Conservation (phyloP, 2,888 invertebrate species). For the Microctonus hyperodae region DNA sequence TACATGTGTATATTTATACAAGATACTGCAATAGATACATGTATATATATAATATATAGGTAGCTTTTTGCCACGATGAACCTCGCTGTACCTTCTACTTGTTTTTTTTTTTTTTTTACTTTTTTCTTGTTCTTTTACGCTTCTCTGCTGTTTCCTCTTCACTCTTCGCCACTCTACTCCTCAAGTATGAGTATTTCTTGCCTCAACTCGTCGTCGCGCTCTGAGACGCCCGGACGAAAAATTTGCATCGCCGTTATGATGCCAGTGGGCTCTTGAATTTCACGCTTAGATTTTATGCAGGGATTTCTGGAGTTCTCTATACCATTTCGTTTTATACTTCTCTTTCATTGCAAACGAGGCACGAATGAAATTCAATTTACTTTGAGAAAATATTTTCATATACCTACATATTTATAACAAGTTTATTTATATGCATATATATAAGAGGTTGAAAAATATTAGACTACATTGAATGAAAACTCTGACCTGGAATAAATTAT, state of each 20-base stretch:
- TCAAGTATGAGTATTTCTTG: background rate
- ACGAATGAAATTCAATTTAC: background rate
- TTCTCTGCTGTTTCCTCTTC: background rate
- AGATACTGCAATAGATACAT: no score
- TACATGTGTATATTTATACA: no score
- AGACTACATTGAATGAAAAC: no score
- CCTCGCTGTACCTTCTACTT: background rate
- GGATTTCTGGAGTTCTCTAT: background rate
- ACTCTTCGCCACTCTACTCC: background rate
- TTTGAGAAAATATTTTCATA: background rate
- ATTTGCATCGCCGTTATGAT: conserved; percentile 27
- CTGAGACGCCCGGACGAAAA: conserved; percentile 21
- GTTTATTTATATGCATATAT: no score
- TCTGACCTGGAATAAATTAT: no score
- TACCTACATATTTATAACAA: background rate
- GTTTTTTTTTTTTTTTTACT: background rate
- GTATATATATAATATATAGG: background rate
- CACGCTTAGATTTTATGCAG: conserved; percentile 2
- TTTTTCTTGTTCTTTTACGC: background rate
- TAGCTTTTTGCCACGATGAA: background rate
- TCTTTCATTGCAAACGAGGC: background rate
- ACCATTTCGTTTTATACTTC: background rate
- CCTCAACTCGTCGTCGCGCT: conserved; percentile 15
- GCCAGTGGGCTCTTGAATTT: conserved; percentile 1
- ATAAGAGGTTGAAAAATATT: no score